phyloP scores from a whole-genome alignment of 2,797 vertebrate genomes.

The Enteromius trimaculatus region DNA sequence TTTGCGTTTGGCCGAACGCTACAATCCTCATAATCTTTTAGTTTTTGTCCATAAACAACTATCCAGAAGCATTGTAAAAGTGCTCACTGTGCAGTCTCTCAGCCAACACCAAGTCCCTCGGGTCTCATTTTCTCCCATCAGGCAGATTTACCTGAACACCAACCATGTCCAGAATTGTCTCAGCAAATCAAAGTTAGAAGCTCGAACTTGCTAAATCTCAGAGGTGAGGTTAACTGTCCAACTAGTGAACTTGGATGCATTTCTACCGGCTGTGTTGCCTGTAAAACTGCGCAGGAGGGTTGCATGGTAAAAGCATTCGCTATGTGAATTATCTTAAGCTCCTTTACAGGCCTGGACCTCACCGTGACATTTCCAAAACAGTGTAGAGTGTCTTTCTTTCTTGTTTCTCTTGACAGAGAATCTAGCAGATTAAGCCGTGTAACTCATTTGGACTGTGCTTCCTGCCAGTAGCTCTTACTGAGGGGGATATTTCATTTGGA shows the following conservation, averaged over 20 bases:
- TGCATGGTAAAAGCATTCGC: conserved; percentile 49
- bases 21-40: not conserved
- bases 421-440: conserved; percentile 56
- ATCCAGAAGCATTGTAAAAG: not conserved
- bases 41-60: conserved; percentile 10
- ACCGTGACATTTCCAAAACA: conserved; percentile 56
- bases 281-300: conserved; percentile 49
- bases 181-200: conserved; percentile 42
- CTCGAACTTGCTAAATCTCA: conserved; percentile 56
- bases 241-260: conserved; percentile 65
- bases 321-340: conserved; percentile 47
- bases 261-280: conserved; percentile 48
- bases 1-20: not conserved
- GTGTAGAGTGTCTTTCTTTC: conserved; percentile 46
- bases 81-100: conserved; percentile 58
- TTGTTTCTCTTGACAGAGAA: conserved; percentile 59
- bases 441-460: conserved; percentile 53
- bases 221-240: conserved; percentile 64
- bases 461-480: conserved; percentile 58
- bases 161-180: conserved; percentile 33
- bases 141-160: conserved; percentile 50
- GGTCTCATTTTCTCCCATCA: conserved; percentile 35
- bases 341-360: conserved; percentile 51
- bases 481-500: conserved; percentile 66
- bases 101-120: conserved; percentile 57